Evolutionary conservation across 2,797 vertebrate genomes (phyloP), one percentile per base, ranked within the genome.

Genomic region (Nasua narica): DNA sequence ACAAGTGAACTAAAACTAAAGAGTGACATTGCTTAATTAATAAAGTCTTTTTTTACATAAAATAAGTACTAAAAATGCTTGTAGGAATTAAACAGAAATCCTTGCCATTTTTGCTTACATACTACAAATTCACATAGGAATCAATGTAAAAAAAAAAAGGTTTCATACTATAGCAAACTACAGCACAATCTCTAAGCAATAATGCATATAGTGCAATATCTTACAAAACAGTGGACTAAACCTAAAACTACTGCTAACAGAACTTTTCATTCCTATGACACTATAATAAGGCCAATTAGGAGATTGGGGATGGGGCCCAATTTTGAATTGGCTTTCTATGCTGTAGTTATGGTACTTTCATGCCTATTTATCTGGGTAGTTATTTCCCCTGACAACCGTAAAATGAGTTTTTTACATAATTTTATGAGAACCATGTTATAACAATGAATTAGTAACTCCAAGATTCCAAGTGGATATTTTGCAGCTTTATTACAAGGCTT

Each of bases 361-460:
- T 95, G 58, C 37, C 23, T 93, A 43, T 81, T 97, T 89, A 94
- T 86, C 77, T 62, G 67, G 29, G 67, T 35, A 95, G 52, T 98
- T 98, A 96, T 60, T 43, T 97, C 69, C 48, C 81, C 70, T 97
- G 84, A 85, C 62, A 92, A 50, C 56, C 13, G 19, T 94, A 98
- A 97, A 96, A 93, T 97, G 88, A 52, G 40, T 70, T 87, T 93
- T 98, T 93, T 89, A 87, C 50, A 96, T 50, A 97, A 88, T 91
- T 50, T 67, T 98, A 95, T 96, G 90, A 95, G 70, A 11, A 76
- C 69, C 81, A 69, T 82, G 54, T 95, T 97, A 8, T 56, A 97
- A 82, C 50, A 91, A 93, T 97, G 95, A 97, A 92, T 97, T 95
- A 97, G 74, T 86, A 90, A 97, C 70, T 95, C 85, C n/a, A 94